These are phyloP conservation scores for Ectropis grisescens DNA, from an alignment of 1,140 invertebrate genomes.

Conservation along the genomic window DNA sequence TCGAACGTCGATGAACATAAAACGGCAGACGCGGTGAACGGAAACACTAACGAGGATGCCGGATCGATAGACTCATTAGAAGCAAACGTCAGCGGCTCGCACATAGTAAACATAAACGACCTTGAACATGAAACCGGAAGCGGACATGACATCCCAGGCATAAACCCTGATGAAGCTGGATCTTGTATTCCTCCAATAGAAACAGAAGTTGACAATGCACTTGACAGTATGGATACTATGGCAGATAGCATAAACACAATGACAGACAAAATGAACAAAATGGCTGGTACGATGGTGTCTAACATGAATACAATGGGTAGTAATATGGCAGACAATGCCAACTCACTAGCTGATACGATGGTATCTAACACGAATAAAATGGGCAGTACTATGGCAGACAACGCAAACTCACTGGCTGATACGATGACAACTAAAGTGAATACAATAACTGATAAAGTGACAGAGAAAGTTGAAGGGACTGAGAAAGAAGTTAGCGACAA, in stretches of 20 bases:
- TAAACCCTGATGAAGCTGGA: constrained; percentile 28
- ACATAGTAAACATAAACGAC: constrained; percentile 65
- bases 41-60: constrained; percentile 41
- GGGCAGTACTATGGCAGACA: too few relatives aligned
- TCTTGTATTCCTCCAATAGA: constrained; percentile 10
- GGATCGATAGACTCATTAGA: constrained; percentile 58
- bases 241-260: constrained; percentile 10
- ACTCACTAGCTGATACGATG: too few relatives aligned
- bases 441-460: too few relatives aligned
- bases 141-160: constrained; percentile 35
- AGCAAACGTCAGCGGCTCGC: constrained; percentile 60
- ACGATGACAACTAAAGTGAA: too few relatives aligned
- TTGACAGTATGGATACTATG: constrained; percentile 22
- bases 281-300: too few relatives aligned
- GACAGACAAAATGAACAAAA: too few relatives aligned
- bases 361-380: too few relatives aligned
- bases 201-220: constrained; percentile 16
- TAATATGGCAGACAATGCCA: constrained; percentile 21
- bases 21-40: constrained; percentile 33
- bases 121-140: constrained; percentile 44
- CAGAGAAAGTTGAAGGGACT: constrained; percentile 26
- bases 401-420: too few relatives aligned
- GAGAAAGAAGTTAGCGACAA: constrained; percentile 23
- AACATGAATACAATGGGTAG: too few relatives aligned
- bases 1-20: constrained; percentile 34